These are phyloP conservation scores for Yponomeuta plumbellus DNA, from an alignment of 2,888 invertebrate genomes.

Conservation along the genomic window DNA sequence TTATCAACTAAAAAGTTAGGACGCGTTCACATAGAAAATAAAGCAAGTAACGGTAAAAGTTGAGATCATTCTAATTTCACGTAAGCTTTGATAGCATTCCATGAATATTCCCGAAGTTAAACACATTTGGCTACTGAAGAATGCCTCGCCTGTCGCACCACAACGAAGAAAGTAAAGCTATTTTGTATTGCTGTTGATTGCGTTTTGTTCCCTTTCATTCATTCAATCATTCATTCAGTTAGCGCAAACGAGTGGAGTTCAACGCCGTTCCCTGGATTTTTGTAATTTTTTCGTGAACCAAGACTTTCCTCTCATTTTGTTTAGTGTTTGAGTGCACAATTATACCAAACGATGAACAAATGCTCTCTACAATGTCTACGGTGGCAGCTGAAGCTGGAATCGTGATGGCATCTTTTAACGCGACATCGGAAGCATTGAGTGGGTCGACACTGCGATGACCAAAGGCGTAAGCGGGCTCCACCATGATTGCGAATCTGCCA, in stretches of 20 bases:
- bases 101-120: too few species aligned
- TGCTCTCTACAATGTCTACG: slow-evolving; percentile 30
- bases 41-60: background rate
- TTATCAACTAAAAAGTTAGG: background rate
- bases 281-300: slow-evolving; percentile 39
- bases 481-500: slow-evolving; percentile 84
- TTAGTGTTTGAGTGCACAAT: slow-evolving; percentile 25
- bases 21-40: background rate
- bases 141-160: background rate
- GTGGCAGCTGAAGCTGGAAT: slow-evolving; percentile 49
- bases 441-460: slow-evolving; percentile 63
- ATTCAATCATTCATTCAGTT: slow-evolving; percentile 16
- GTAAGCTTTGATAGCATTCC: too few species aligned
- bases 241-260: slow-evolving; percentile 32
- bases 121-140: too few species aligned
- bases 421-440: slow-evolving; percentile 61
- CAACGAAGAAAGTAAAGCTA: background rate
- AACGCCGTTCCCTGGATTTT: slow-evolving; percentile 39
- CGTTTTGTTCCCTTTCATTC: slow-evolving; percentile 1
- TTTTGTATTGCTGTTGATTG: background rate
- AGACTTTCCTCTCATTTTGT: slow-evolving; percentile 28
- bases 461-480: slow-evolving; percentile 49
- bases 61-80: too few species aligned
- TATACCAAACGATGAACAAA: slow-evolving; percentile 34
- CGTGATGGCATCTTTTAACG: slow-evolving; percentile 48